Conservation (phyloP, 2,113 vertebrate species). For the Orthonyx spaldingii region DNA sequence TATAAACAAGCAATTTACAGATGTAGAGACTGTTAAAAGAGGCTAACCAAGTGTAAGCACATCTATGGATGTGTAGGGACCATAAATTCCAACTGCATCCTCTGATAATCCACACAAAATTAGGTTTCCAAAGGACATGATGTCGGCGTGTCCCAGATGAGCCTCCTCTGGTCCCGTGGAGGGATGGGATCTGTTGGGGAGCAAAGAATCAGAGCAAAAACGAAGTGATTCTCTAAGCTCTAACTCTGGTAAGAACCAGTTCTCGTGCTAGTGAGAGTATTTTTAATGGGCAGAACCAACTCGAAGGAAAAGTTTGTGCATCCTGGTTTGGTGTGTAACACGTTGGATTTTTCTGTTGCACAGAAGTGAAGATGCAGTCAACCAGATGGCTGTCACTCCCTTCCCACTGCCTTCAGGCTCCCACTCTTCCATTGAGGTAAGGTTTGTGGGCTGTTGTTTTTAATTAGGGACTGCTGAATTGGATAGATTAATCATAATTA, state of each 20-base stretch:
- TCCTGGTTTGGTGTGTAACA: background rate
- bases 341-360: background rate
- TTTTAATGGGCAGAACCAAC: background rate
- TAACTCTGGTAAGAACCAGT: background rate
- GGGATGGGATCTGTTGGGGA: background rate
- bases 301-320: background rate
- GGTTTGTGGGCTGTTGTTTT: background rate
- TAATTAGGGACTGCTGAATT: background rate
- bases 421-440: constrained; percentile 79
- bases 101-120: background rate
- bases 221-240: background rate
- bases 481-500: constrained; percentile 1
- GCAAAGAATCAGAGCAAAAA: background rate
- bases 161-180: background rate
- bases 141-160: background rate
- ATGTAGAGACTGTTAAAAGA: background rate
- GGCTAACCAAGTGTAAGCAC: background rate
- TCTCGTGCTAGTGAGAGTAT: background rate
- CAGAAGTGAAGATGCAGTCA: constrained; percentile 88
- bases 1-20: background rate
- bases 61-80: background rate
- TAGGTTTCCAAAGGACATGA: background rate
- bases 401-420: constrained; percentile 73
- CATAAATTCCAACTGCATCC: background rate
- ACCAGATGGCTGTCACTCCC: constrained; percentile 89